A percentile compares a stretch with the other conserved stretches of the same genome.
phyloP scores from a whole-genome alignment of 2,797 vertebrate genomes.

The Leucoraja ocellata region DNA sequence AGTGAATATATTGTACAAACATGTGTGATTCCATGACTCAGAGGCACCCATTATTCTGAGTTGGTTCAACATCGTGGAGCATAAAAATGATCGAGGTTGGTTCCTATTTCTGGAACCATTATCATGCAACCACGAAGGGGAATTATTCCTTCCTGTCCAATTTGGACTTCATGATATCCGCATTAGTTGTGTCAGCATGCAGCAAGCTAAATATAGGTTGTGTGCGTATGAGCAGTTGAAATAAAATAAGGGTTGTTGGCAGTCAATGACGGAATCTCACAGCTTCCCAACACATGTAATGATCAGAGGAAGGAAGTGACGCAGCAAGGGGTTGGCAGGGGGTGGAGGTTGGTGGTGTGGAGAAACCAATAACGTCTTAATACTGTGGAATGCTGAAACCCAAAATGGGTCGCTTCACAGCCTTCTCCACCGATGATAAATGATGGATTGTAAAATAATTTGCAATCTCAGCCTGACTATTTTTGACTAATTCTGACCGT shows the following conservation, averaged over 20 bases:
- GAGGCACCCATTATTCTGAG: background rate
- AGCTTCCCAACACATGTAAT: constrained; percentile 25
- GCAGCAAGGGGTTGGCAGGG: background rate
- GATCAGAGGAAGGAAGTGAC: constrained; percentile 35
- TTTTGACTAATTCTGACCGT: constrained; percentile 26
- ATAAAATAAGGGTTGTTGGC: background rate
- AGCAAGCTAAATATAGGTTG: constrained; percentile 29
- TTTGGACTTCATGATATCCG: constrained; percentile 5
- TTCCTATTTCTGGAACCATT: background rate
- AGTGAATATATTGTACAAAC: background rate
- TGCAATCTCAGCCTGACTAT: background rate
- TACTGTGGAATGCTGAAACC: constrained; percentile 22
- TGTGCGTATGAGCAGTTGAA: constrained; percentile 20
- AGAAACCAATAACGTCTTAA: constrained; percentile 1
- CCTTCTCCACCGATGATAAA: background rate
- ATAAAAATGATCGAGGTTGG: background rate
- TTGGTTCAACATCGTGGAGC: background rate
- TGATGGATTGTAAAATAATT: constrained; percentile 14
- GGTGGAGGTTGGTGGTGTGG: background rate
- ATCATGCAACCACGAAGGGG: background rate
- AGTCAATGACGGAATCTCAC: constrained; percentile 23
- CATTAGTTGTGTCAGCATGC: constrained; percentile 2
- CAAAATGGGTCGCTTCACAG: background rate
- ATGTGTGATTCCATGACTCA: constrained; percentile 19
- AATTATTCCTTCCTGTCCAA: constrained; percentile 21